These are phyloP conservation scores for Forficula auricularia DNA, from an alignment of 1,140 invertebrate species.

Conservation along the genomic window DNA sequence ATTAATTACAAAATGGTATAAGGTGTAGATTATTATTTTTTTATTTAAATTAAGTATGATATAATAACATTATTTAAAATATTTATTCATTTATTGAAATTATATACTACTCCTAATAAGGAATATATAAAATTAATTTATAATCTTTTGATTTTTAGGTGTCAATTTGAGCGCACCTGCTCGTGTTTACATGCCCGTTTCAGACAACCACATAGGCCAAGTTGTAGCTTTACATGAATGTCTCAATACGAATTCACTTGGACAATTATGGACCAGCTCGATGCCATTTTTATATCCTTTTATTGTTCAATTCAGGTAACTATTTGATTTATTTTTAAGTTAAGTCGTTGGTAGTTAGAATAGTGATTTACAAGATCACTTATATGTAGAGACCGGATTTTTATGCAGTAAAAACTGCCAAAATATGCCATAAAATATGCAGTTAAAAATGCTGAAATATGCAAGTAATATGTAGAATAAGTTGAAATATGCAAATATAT, in stretches of 20 bases:
- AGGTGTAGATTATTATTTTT: too few relatives aligned
- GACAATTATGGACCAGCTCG: slow-evolving; percentile 38
- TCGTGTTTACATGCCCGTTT: slow-evolving; percentile 21
- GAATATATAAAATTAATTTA: not conserved
- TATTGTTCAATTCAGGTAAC: slow-evolving; percentile 41
- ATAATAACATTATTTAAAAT: too few relatives aligned
- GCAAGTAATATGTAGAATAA: too few relatives aligned
- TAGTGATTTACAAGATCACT: not conserved
- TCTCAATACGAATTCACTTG: slow-evolving; percentile 38
- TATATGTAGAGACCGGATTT: too few relatives aligned
- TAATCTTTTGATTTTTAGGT: not conserved
- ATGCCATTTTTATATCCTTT: slow-evolving; percentile 43
- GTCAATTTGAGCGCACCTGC: not conserved
- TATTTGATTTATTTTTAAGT: too few relatives aligned
- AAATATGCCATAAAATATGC: too few relatives aligned
- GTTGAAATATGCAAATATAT: too few relatives aligned
- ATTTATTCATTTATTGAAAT: too few relatives aligned
- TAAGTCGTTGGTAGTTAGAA: slow-evolving; percentile 1
- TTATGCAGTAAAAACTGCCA: too few relatives aligned
- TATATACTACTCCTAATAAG: not conserved
- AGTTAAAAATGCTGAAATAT: too few relatives aligned
- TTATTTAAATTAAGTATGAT: too few relatives aligned
- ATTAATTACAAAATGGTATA: too few relatives aligned
- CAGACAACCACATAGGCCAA: slow-evolving; percentile 31
- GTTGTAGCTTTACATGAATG: slow-evolving; percentile 36